These are phyloP conservation scores for Caenorhabditis uteleia DNA, from an alignment of 2,888 invertebrate genomes.

Conservation along the genomic window DNA sequence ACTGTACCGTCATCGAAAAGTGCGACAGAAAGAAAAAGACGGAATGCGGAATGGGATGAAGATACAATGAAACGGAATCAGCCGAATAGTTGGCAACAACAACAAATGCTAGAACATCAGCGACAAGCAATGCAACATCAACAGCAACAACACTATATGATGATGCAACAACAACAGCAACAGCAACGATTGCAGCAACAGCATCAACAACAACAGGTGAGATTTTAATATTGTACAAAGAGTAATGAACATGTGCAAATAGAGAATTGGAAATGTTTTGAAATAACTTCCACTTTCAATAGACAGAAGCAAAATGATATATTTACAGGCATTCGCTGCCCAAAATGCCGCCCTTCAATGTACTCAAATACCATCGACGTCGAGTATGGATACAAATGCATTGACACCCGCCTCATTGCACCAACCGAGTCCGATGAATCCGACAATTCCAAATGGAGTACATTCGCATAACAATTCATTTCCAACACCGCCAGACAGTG, in stretches of 20 bases:
- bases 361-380: slow-evolving; percentile 17
- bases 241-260: too few relatives aligned
- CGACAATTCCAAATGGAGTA: slow-evolving; percentile 5
- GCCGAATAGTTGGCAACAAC: background rate
- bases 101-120: background rate
- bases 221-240: background rate
- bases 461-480: too few relatives aligned
- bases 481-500: too few relatives aligned
- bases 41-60: slow-evolving; percentile 1
- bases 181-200: slow-evolving; percentile 7
- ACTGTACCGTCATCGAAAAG: slow-evolving; percentile 5
- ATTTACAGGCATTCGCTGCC: too few relatives aligned
- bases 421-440: slow-evolving; percentile 14
- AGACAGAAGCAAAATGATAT: too few relatives aligned
- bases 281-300: too few relatives aligned
- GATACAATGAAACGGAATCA: background rate
- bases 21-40: slow-evolving; percentile 14
- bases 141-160: slow-evolving; percentile 18
- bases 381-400: background rate
- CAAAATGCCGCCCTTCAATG: too few relatives aligned
- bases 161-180: slow-evolving; percentile 18
- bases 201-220: slow-evolving; percentile 10
- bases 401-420: slow-evolving; percentile 21
- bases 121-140: background rate
- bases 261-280: too few relatives aligned